Evolutionary conservation across 2,797 vertebrate species (phyloP), one percentile per base, ranked within the genome.

Genomic region (Todus mexicanus): DNA sequence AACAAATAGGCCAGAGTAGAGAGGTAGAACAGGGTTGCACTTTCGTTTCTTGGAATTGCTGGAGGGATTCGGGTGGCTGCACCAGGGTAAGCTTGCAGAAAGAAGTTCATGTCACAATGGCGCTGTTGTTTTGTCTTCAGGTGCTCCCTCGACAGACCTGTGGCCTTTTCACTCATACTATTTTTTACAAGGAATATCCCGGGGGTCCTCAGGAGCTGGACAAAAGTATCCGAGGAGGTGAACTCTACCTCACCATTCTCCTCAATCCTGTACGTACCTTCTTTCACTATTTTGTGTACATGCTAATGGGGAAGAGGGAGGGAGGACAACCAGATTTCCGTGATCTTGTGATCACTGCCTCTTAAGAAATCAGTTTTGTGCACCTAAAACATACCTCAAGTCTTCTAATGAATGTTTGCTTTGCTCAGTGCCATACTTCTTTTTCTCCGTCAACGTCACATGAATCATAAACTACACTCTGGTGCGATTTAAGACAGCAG

Each of bases 111-210:
- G 12, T 59, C 45, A 63, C 11, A 47, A 54, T 8, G 2, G 8
- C 17, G 0, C 45, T 81, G 78, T 61, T 74, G 10, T 25, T 80
- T 64, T 92, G 54, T 90, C 85, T 82, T 85, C 95, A 99, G 99
- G 99, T 99, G 85, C 98, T 99, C 89, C 99, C 99, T 92, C 98
- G 99, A 63, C 99, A 99, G 98, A 99, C 99, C 29, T 99, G 99
- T 90, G 99, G 99, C 89, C 97, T 99, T 95, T 99, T 99, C 96
- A 99, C 99, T 47, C 99, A 99, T 95, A 99, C 99, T 80, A 99
- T 99, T 97, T 99, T 99, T 98, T 99, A 99, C 97, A 99, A 99
- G 97, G 99, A 99, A 86, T 99, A 99, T 89, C 99, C 99, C 16
- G 99, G 99, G 20, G 99, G 99, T 50, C 98, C 99, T 68, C 99